These are phyloP conservation scores for Heteromormyrus szaboi DNA, from an alignment of 2,797 vertebrate species.

Conservation along the genomic window DNA sequence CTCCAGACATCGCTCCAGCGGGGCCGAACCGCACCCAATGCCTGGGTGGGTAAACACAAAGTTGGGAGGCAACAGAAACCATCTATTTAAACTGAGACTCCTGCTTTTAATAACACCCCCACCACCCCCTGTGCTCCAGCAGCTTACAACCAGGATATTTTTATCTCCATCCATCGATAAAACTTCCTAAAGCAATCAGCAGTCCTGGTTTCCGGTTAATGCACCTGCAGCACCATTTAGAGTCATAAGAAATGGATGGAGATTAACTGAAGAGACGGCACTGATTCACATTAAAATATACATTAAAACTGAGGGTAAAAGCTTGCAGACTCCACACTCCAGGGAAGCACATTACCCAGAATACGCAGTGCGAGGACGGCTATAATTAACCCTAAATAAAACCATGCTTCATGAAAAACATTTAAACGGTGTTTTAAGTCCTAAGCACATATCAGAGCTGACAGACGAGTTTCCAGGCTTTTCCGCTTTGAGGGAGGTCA, in stretches of 20 bases:
- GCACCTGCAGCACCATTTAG: background rate
- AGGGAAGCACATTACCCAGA: background rate
- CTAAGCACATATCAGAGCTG: background rate
- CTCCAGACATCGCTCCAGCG: slow-evolving; percentile 83
- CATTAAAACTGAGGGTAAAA: background rate
- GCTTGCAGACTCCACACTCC: background rate
- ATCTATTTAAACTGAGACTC: background rate
- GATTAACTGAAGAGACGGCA: background rate
- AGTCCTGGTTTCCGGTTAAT: background rate
- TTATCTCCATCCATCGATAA: background rate
- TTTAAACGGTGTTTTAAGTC: background rate
- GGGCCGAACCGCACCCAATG: slow-evolving; percentile 81
- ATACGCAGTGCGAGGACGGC: background rate
- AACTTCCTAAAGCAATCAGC: background rate
- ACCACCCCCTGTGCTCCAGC: background rate
- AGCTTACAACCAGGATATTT: background rate
- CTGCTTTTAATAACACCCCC: background rate
- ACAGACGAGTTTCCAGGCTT: background rate
- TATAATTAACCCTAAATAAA: background rate
- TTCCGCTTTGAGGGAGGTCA: background rate
- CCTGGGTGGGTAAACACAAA: slow-evolving; percentile 54
- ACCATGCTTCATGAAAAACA: background rate
- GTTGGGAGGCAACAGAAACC: background rate
- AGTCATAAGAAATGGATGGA: background rate
- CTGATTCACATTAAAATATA: background rate